A percentile compares a stretch with the other conserved stretches of the same genome.
Conservation (phyloP, 2,888 invertebrate genomes). For the Nomada fucata region DNA sequence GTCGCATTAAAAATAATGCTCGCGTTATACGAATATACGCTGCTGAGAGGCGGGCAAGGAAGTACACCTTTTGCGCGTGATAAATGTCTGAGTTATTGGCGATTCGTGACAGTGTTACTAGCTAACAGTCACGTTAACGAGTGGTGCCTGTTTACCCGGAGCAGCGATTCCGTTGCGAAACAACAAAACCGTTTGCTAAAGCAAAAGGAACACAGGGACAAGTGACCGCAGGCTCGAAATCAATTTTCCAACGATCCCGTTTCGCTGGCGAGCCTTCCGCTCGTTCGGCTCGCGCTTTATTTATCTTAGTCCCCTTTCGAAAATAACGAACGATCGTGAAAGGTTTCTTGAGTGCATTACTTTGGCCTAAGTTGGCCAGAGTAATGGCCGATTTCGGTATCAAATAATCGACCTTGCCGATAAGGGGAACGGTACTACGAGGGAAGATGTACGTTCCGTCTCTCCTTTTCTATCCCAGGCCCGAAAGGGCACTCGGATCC, state of each 20-base stretch:
- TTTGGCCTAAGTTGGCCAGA: background rate
- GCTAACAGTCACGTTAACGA: background rate
- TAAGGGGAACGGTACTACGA: constrained; percentile 25
- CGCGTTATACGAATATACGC: constrained; percentile 12
- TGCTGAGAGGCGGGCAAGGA: constrained; percentile 13
- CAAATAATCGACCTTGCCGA: constrained; percentile 34
- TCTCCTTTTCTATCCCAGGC: too few relatives aligned
- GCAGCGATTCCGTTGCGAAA: background rate
- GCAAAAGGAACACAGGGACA: background rate
- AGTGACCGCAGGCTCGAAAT: background rate
- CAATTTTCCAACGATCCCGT: background rate
- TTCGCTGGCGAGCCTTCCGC: too few relatives aligned
- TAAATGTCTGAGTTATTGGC: constrained; percentile 21
- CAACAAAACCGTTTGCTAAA: too few relatives aligned
- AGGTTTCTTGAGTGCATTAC: background rate
- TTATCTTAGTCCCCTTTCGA: too few relatives aligned
- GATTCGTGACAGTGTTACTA: constrained; percentile 3
- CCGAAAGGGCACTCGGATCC: constrained; percentile 13
- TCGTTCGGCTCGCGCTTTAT: too few relatives aligned
- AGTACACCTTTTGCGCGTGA: constrained; percentile 14
- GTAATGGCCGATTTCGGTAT: background rate
- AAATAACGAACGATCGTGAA: background rate
- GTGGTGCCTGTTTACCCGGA: background rate
- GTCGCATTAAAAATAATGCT: constrained; percentile 45
- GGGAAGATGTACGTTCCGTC: constrained; percentile 11